Evolutionary conservation across 2,797 vertebrate species (phyloP), one percentile per base, ranked within the genome.

Genomic region (Thunnus albacares): DNA sequence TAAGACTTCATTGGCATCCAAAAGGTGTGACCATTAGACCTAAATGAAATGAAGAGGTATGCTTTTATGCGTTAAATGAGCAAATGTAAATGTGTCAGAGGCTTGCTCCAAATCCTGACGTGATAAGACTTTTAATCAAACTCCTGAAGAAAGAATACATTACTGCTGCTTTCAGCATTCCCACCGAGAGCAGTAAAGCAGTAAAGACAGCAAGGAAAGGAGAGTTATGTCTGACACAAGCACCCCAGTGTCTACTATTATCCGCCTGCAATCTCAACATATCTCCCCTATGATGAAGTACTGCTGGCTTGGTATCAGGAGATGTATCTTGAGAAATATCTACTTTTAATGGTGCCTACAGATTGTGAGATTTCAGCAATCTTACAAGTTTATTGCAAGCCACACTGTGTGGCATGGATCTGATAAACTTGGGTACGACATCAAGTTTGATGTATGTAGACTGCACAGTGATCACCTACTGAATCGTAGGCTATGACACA

Each of bases 51-150:
- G 11, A 82, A 75, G 75, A 80, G 45, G 45, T 49, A 30, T 4
- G 28, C 61, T 75, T 80, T 75, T 35, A 78, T 84, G 72, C 58
- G 72, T 84, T 80, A 78, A 81, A 79, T 76, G 59, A 88, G 72
- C 59, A 72, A 52, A 84, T 93, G 71, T 72, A 77, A 90, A 89
- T 66, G 75, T 88, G 69, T 85, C 60, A 24, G 66, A 55, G 47
- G 60, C 72, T 75, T 82, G 52, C 72, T 78, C 79, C 76, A 71
- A 87, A 88, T 85, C 68, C 61, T 78, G 77, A 71, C 75, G 30
- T 85, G 86, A 84, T 75, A 71, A 71, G 82, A 87, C 76, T 92
- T 89, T 84, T 88, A 92, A 93, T 92, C 82, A 90, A 77, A 80
- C 79, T 82, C 12, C 59, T 52, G 76, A 71, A 89, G 84, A 82